A percentile compares a stretch with the other conserved stretches of the same genome.
Evolutionary conservation across 2,888 invertebrate genomes (phyloP).

Genomic region (Tanytarsus gracilentus): DNA sequence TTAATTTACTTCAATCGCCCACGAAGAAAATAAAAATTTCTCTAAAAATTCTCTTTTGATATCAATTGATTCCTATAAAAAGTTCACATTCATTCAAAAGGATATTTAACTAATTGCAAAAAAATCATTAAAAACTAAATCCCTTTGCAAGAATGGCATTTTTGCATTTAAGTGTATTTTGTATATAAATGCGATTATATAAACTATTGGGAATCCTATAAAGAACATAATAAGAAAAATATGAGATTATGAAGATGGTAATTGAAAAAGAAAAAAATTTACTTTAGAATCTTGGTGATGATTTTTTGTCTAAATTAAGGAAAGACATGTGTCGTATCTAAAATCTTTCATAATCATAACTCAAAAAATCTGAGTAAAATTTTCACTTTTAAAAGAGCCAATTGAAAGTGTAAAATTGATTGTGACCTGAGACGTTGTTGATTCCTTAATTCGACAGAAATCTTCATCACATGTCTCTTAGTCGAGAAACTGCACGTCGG

Average conservation of each 20-base stretch:
- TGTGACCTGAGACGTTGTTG: neutral
- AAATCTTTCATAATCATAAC: no score
- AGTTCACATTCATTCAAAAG: neutral
- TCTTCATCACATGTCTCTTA: no score
- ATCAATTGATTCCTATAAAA: neutral
- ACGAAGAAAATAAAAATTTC: constrained; percentile 8
- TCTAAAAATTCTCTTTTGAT: neutral
- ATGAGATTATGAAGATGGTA: constrained; percentile 29
- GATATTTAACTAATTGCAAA: neutral
- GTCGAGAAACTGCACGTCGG: no score
- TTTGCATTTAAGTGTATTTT: constrained; percentile 30
- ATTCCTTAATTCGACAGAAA: neutral
- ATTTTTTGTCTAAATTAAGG: no score
- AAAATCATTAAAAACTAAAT: constrained; percentile 3
- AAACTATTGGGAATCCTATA: neutral
- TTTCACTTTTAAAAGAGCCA: constrained; percentile 23
- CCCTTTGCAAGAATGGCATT: constrained; percentile 32
- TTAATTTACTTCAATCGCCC: constrained; percentile 11
- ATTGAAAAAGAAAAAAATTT: neutral
- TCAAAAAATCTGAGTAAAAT: no score
- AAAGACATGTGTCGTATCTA: no score
- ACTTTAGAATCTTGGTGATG: constrained; percentile 1
- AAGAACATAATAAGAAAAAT: constrained; percentile 32
- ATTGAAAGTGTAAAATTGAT: constrained; percentile 9
- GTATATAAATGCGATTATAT: constrained; percentile 34